phyloP scores from a whole-genome alignment of 2,797 vertebrate genomes.

The Cyclopterus lumpus region DNA sequence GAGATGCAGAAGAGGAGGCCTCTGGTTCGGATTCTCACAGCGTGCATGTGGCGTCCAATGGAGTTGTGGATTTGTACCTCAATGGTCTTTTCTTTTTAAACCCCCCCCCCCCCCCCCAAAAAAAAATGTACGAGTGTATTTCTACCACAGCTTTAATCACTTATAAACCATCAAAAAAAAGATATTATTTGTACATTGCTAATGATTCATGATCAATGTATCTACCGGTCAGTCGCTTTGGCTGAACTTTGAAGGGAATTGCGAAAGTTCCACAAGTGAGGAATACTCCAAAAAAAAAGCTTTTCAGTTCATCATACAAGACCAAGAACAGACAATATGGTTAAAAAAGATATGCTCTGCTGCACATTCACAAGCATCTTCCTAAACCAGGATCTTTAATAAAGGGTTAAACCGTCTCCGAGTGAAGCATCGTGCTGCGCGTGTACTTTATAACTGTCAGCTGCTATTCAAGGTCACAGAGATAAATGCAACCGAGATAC shows the following conservation, averaged over 20 bases:
- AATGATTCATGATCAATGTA: neutral
- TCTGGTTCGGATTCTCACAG: constrained; percentile 55
- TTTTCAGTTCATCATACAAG: neutral
- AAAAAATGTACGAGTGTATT: neutral
- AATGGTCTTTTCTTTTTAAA: constrained; percentile 1
- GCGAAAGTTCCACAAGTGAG: neutral
- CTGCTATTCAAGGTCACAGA: constrained; percentile 50
- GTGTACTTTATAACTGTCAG: constrained; percentile 11
- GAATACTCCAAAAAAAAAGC: neutral
- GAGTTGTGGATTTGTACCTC: constrained; percentile 35
- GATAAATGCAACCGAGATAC: constrained; percentile 41
- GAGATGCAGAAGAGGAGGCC: constrained; percentile 47
- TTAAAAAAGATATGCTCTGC: no score
- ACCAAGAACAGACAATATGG: neutral
- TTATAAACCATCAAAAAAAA: neutral
- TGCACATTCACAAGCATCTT: no score
- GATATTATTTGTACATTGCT: neutral
- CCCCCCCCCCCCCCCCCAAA: no score
- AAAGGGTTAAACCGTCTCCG: constrained; percentile 8
- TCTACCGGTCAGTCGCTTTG: neutral
- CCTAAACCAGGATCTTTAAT: neutral
- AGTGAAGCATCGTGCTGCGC: neutral
- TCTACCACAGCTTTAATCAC: neutral
- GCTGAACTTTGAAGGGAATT: neutral
- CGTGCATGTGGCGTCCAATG: constrained; percentile 23